These are phyloP conservation scores for Stenoptilia bipunctidactyla DNA, from an alignment of 2,888 invertebrate species.

Conservation along the genomic window DNA sequence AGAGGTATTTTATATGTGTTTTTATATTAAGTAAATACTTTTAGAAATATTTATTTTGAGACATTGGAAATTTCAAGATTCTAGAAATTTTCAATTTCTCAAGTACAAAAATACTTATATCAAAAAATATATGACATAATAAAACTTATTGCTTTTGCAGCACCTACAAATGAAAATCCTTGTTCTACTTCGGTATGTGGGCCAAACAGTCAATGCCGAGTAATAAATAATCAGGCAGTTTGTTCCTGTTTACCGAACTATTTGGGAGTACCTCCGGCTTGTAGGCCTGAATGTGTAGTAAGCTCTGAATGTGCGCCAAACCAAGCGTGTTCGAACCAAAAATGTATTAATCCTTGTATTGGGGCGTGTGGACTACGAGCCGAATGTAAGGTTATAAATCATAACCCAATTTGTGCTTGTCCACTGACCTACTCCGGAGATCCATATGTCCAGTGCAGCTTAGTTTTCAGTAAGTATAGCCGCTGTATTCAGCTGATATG, in stretches of 20 bases:
- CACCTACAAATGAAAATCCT: conserved; percentile 50
- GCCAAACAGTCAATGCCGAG: conserved; percentile 76
- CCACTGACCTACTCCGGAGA: conserved; percentile 75
- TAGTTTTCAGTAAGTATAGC: conserved; percentile 35
- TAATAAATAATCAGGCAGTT: conserved; percentile 75
- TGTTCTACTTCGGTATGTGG: conserved; percentile 83
- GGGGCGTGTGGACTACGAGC: conserved; percentile 78
- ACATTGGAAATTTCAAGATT: no score
- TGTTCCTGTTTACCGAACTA: conserved; percentile 80
- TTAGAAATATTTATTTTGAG: conserved; percentile 7
- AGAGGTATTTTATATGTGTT: conserved; percentile 46
- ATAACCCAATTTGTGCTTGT: conserved; percentile 82
- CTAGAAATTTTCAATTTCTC: not conserved
- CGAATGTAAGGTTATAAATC: conserved; percentile 77
- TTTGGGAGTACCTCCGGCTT: conserved; percentile 79
- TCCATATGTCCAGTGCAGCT: conserved; percentile 71
- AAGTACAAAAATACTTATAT: not conserved
- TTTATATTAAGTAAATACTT: not conserved
- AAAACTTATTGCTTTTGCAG: no score
- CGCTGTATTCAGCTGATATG: no score
- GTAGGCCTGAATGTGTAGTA: conserved; percentile 79
- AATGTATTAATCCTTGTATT: conserved; percentile 80
- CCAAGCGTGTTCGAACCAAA: conserved; percentile 78
- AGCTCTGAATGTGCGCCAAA: conserved; percentile 79
- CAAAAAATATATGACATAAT: no score